Base-by-base conservation (phyloP, 1,140 invertebrate genomes). In the Drosophila burlai region DNA sequence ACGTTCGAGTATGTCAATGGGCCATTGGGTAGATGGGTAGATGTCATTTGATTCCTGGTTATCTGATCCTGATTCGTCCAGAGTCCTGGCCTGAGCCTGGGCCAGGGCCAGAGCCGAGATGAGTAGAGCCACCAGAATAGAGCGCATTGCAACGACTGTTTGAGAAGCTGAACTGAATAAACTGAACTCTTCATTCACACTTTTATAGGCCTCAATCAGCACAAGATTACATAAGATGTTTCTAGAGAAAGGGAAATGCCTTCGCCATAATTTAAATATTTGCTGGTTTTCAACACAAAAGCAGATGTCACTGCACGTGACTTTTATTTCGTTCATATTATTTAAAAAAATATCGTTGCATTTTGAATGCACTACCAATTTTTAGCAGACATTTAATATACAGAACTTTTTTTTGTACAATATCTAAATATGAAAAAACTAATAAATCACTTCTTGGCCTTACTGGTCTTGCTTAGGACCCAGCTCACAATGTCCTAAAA, bases 1-100 rank as follows among this genome's bases (percentile, higher is more conserved):
- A 29, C 26, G 16, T 29, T 50, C 1, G 16, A 50, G 47, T 29
- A 89, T 67, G 47, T 83, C 84, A 11, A 59, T 68, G 11, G 80
- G 76, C 83, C 83, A 87, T 2, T 52, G 11, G 0, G 29, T 3
- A 24, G 24, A 24, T 36, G 5, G 60, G 45, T 71, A 54, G 4
- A 55, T 47, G 29, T 71, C 7, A 26, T 47, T 47, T 1, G 46
- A 2, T 10, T 7, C 7, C 4, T 45, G 31, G 36, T 10, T 18
- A 29, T 55, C 2, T 21, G 10, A 43, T 16, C 18, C 3, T 4
- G 15, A 18, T 78, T 60, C 7, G 67, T 76, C 15, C 50, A 11
- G 1, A 72, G 42, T 16, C n/a, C 45, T 8, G 42, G 21, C 13
- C 49, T 47, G 11, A 16, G 65, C 62, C 36, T 58, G 62, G 24